A percentile compares a stretch with the other conserved stretches of the same genome.
Evolutionary conservation across 2,888 invertebrate species (phyloP).

Genomic region (Heterodera filipjevi): DNA sequence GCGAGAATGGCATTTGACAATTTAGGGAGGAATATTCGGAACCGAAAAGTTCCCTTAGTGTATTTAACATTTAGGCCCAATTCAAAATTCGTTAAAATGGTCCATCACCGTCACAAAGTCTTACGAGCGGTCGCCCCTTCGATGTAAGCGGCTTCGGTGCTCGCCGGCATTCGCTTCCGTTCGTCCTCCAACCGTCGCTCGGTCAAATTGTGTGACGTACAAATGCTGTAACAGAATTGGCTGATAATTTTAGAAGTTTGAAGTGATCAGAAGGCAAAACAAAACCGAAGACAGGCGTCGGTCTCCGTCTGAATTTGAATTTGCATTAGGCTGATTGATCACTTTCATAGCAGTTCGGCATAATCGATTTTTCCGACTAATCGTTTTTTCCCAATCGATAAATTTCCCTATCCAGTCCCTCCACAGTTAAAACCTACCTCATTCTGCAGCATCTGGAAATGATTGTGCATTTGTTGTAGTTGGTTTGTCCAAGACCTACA

Average conservation of each 20-base stretch:
- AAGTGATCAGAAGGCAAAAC: background rate
- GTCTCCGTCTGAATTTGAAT: constrained; percentile 46
- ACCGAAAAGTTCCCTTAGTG: too few relatives aligned
- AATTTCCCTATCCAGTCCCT: background rate
- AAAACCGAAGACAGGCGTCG: constrained; percentile 56
- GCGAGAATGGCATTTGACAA: too few relatives aligned
- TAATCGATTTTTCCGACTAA: too few relatives aligned
- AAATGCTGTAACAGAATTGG: constrained; percentile 15
- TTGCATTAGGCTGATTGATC: background rate
- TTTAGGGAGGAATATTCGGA: too few relatives aligned
- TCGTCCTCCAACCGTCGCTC: constrained; percentile 38
- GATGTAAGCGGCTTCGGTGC: constrained; percentile 63
- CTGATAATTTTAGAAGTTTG: background rate
- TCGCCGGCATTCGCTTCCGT: constrained; percentile 44
- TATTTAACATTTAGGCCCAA: too few relatives aligned
- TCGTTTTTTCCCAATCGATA: too few relatives aligned
- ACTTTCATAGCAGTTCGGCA: too few relatives aligned
- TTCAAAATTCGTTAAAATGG: too few relatives aligned
- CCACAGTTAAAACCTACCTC: constrained; percentile 24
- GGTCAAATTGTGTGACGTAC: constrained; percentile 50
- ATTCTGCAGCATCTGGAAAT: constrained; percentile 54
- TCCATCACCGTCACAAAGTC: background rate
- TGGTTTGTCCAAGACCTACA: constrained; percentile 40
- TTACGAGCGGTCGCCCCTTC: constrained; percentile 64
- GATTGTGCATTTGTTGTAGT: background rate